A percentile compares a stretch with the other conserved stretches of the same genome.
These are phyloP conservation scores for Amazona vittata DNA, from an alignment of 2,113 vertebrate species.

Conservation along the genomic window DNA sequence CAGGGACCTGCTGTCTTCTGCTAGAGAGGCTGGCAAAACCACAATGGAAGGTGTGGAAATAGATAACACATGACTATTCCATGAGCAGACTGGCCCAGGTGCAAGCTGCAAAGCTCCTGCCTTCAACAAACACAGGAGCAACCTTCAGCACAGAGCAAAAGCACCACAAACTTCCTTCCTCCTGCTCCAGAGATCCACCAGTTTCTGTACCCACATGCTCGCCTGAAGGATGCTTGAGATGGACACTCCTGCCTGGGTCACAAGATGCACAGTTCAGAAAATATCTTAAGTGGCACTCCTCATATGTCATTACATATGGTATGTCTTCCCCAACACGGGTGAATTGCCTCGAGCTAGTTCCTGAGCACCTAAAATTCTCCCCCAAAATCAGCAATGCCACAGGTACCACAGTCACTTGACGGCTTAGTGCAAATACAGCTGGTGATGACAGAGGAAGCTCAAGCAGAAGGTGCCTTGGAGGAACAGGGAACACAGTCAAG, in stretches of 20 bases:
- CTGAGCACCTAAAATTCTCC: not conserved
- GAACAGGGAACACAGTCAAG: not conserved
- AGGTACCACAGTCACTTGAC: not conserved
- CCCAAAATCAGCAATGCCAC: not conserved
- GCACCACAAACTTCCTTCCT: not conserved
- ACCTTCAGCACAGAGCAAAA: not conserved
- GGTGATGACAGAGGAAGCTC: not conserved
- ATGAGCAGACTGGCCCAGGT: rapidly evolving
- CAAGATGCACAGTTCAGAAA: not conserved
- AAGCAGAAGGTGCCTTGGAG: not conserved
- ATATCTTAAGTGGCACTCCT: not conserved
- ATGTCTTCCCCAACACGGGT: rapidly evolving
- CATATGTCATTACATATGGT: rapidly evolving
- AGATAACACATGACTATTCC: rapidly evolving
- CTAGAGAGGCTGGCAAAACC: not conserved
- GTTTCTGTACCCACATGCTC: rapidly evolving
- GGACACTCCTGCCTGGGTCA: not conserved
- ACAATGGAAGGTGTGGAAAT: not conserved
- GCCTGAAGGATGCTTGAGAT: not conserved
- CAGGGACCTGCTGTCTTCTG: not conserved
- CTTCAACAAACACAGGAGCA: not conserved
- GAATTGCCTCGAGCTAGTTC: rapidly evolving
- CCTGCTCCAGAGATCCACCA: not conserved
- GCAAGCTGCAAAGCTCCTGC: not conserved
- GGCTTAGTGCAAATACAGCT: too few species aligned